Evolutionary conservation across 1,140 invertebrate genomes (phyloP).

Genomic region (Vanessa atalanta): DNA sequence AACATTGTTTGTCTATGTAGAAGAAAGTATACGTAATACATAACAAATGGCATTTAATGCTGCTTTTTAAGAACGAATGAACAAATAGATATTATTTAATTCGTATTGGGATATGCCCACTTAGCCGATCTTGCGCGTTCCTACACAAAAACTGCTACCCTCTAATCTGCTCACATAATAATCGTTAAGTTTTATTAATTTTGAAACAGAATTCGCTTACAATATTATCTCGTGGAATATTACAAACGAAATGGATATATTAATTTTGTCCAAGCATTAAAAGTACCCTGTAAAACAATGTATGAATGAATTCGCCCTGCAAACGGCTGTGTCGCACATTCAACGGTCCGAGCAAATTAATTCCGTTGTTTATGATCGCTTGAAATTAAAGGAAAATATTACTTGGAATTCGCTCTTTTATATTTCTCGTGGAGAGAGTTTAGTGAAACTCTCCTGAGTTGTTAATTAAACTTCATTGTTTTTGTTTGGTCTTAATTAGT

Average conservation of each 20-base stretch:
- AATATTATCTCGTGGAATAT: background rate
- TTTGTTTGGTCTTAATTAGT: background rate
- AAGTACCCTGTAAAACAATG: background rate
- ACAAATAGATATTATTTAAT: too few relatives aligned
- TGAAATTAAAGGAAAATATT: conserved; percentile 28
- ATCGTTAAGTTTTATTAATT: background rate
- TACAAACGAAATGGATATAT: background rate
- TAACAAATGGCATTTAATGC: too few relatives aligned
- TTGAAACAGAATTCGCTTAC: background rate
- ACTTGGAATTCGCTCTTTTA: conserved; percentile 3
- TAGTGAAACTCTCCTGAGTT: background rate
- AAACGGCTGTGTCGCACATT: background rate
- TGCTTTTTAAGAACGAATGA: too few relatives aligned
- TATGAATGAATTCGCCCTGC: background rate
- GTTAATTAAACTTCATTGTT: conserved; percentile 3
- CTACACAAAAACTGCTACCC: too few relatives aligned
- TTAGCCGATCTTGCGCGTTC: too few relatives aligned
- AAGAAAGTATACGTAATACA: too few relatives aligned
- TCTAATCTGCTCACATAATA: background rate
- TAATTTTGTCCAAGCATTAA: conserved; percentile 7
- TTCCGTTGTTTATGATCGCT: conserved; percentile 31
- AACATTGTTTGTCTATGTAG: too few relatives aligned
- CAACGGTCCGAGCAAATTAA: conserved; percentile 26
- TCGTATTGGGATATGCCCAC: too few relatives aligned
- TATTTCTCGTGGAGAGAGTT: background rate